Evolutionary conservation across 2,113 vertebrate genomes (phyloP).

Genomic region (Dendrocopos noguchii): DNA sequence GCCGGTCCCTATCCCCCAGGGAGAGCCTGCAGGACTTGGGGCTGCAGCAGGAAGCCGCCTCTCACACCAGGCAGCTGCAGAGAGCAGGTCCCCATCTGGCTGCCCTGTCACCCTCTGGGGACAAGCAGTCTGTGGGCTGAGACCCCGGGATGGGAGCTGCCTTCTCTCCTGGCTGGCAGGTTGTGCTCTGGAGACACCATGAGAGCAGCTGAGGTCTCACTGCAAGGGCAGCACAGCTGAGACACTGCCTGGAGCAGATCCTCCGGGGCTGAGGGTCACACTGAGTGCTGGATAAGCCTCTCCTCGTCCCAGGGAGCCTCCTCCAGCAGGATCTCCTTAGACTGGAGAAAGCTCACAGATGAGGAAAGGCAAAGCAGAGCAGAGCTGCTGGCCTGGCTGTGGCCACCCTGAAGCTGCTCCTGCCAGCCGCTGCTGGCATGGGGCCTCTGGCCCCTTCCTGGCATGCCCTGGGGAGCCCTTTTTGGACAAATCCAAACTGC

Average conservation of each 20-base stretch:
- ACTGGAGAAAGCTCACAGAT: not conserved
- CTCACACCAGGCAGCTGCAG: not conserved
- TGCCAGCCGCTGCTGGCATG: rapidly evolving
- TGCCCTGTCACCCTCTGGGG: rapidly evolving
- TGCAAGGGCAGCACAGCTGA: not conserved
- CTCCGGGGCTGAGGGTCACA: not conserved
- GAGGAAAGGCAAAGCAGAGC: not conserved
- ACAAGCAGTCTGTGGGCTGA: not conserved
- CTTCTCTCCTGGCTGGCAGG: rapidly evolving
- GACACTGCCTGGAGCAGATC: not conserved
- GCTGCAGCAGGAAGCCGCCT: not conserved
- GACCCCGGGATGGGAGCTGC: rapidly evolving
- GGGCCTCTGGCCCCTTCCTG: rapidly evolving
- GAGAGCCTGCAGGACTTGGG: not conserved
- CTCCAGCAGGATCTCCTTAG: rapidly evolving
- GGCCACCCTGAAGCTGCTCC: not conserved
- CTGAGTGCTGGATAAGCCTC: not conserved
- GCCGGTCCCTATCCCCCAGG: not conserved
- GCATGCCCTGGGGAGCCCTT: not conserved
- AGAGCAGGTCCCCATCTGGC: not conserved
- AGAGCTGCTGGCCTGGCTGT: not conserved
- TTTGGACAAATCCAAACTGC: not conserved
- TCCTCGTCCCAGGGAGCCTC: not conserved
- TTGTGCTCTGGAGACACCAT: not conserved
- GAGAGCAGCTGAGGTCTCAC: not conserved